Percentiles rank a stretch among this genome's conserved stretches.
Evolutionary conservation across 1,140 invertebrate species (phyloP).

Genomic region (Brachionus calyciflorus): DNA sequence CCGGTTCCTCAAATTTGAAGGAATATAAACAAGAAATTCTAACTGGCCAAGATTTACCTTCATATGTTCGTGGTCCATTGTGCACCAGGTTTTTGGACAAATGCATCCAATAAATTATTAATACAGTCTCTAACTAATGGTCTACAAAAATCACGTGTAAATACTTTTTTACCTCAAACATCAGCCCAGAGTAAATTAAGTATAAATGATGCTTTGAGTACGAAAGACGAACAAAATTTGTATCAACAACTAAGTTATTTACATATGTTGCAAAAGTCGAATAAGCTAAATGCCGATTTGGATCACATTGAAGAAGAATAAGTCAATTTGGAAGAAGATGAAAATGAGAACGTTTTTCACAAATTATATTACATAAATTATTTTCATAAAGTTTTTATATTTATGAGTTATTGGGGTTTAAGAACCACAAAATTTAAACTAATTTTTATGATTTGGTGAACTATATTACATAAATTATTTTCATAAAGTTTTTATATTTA

Average conservation of each 20-base stretch:
- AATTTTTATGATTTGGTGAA: too few relatives aligned
- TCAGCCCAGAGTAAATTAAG: neutral
- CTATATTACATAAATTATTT: too few relatives aligned
- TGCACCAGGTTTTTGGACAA: slow-evolving; percentile 28
- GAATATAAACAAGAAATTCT: slow-evolving; percentile 42
- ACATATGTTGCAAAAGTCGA: slow-evolving; percentile 9
- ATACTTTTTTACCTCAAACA: neutral
- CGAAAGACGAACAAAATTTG: slow-evolving; percentile 38
- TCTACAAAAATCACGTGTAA: neutral
- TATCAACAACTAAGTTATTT: slow-evolving; percentile 27
- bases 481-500: too few relatives aligned
- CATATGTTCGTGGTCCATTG: slow-evolving; percentile 31
- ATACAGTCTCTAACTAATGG: neutral
- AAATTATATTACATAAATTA: too few relatives aligned
- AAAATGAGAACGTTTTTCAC: too few relatives aligned
- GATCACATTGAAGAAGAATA: slow-evolving; percentile 20
- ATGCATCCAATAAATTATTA: neutral
- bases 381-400: too few relatives aligned
- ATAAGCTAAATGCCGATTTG: slow-evolving; percentile 14
- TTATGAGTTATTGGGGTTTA: too few relatives aligned
- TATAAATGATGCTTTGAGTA: neutral
- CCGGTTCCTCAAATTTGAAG: slow-evolving; percentile 20
- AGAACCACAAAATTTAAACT: too few relatives aligned
- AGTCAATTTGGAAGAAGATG: slow-evolving; percentile 17
- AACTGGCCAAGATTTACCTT: slow-evolving; percentile 14